phyloP scores from a whole-genome alignment of 2,797 vertebrate species.

The Phoebastria nigripes region DNA sequence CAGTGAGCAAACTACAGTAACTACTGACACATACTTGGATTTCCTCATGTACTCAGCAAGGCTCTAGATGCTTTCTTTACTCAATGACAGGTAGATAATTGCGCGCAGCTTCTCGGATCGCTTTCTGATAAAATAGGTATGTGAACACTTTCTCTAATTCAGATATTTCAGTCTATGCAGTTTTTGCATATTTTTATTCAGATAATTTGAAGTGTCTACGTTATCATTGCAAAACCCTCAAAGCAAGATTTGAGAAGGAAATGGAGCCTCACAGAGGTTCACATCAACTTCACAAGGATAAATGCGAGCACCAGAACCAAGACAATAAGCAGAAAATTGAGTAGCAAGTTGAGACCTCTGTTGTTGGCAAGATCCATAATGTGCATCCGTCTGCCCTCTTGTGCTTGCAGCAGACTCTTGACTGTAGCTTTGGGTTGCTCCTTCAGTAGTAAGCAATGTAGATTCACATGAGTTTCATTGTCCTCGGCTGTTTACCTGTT shows the following conservation, averaged over 20 bases:
- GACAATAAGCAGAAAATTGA: constrained; percentile 81
- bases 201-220: not conserved
- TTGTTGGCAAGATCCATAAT: constrained; percentile 79
- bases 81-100: not conserved
- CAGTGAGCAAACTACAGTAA: not conserved
- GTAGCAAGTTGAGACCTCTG: constrained; percentile 78
- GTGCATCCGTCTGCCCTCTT: not conserved
- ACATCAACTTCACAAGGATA: constrained; percentile 81
- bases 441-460: not conserved
- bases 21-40: not conserved
- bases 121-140: not conserved
- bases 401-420: not conserved
- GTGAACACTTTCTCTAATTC: not conserved
- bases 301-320: constrained; percentile 77
- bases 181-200: not conserved
- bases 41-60: not conserved
- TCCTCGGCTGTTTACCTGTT: not conserved
- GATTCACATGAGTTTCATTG: not conserved
- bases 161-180: not conserved
- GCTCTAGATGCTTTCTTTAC: not conserved
- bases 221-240: not conserved
- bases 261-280: not conserved
- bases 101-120: not conserved
- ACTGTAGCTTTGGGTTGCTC: not conserved
- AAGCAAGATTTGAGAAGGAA: not conserved